phyloP scores from a whole-genome alignment of 2,113 vertebrate species.

The Cyphomyrus discorhynchus region DNA sequence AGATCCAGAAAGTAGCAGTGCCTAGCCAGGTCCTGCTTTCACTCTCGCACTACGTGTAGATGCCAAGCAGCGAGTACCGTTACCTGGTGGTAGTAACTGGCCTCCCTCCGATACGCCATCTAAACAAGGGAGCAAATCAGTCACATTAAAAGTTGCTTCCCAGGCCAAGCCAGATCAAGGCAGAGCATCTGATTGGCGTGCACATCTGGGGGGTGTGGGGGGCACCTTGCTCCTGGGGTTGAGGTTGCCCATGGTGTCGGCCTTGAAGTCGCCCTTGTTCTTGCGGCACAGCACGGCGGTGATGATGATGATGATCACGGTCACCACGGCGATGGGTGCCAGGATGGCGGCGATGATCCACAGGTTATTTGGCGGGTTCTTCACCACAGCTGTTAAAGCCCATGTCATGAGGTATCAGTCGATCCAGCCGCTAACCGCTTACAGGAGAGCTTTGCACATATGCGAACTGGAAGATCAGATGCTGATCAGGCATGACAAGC shows the following conservation, averaged over 20 bases:
- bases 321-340: constrained; percentile 88
- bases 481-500: not conserved
- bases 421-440: not conserved
- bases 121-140: constrained; percentile 41
- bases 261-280: constrained; percentile 96
- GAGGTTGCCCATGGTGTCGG: constrained; percentile 84
- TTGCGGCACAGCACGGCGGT: constrained; percentile 92
- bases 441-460: not conserved
- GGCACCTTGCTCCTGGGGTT: constrained; percentile 88
- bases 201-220: not conserved
- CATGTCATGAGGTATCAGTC: constrained; percentile 20
- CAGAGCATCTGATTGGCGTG: not conserved
- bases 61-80: constrained; percentile 18
- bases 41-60: constrained; percentile 18
- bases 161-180: not conserved
- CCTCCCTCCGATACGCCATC: constrained; percentile 65
- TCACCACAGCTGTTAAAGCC: constrained; percentile 77
- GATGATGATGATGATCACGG: constrained; percentile 94
- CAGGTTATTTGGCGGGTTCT: constrained; percentile 94
- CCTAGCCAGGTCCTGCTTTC: not conserved
- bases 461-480: not conserved
- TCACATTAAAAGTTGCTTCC: not conserved
- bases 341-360: constrained; percentile 96
- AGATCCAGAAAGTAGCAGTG: not conserved
- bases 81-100: constrained; percentile 71